Evolutionary conservation across 1,140 invertebrate species (phyloP).

Genomic region (Acyrthosiphon pisum): DNA sequence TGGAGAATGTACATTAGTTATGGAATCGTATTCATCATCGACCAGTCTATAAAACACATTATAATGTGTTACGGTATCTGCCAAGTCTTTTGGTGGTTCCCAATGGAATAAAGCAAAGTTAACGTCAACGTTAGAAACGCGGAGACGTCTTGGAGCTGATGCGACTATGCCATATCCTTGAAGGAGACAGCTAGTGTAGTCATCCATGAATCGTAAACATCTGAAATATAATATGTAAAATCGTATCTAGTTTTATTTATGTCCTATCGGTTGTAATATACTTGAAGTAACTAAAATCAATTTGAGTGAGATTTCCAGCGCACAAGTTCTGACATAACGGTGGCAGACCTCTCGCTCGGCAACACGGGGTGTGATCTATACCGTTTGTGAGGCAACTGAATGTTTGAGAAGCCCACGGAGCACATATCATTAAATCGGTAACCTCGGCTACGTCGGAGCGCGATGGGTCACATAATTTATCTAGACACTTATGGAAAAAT

Average conservation of each 20-base stretch:
- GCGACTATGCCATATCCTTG: constrained; percentile 84
- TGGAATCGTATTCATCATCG: constrained; percentile 56
- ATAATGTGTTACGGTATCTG: constrained; percentile 68
- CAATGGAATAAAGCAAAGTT: constrained; percentile 81
- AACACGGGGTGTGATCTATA: constrained; percentile 82
- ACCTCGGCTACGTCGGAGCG: constrained; percentile 70
- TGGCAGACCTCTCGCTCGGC: constrained; percentile 75
- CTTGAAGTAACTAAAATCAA: constrained; percentile 83
- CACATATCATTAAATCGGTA: constrained; percentile 83
- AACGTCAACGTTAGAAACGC: constrained; percentile 75
- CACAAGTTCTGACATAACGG: constrained; percentile 77
- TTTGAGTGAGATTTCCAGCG: constrained; percentile 76
- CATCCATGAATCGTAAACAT: constrained; percentile 80
- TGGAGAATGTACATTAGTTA: constrained; percentile 67
- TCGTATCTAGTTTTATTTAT: not conserved
- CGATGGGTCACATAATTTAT: constrained; percentile 79
- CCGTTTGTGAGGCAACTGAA: constrained; percentile 82
- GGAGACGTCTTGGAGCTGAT: constrained; percentile 71
- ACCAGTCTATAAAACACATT: constrained; percentile 55
- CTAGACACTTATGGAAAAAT: constrained; percentile 68
- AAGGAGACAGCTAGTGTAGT: constrained; percentile 79
- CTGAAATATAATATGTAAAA: constrained; percentile 63
- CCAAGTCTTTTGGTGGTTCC: constrained; percentile 73
- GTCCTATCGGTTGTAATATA: constrained; percentile 64
- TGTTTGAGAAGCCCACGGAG: constrained; percentile 79